Base-by-base conservation (phyloP, 2,113 vertebrate genomes). In the Hystrix cristata region DNA sequence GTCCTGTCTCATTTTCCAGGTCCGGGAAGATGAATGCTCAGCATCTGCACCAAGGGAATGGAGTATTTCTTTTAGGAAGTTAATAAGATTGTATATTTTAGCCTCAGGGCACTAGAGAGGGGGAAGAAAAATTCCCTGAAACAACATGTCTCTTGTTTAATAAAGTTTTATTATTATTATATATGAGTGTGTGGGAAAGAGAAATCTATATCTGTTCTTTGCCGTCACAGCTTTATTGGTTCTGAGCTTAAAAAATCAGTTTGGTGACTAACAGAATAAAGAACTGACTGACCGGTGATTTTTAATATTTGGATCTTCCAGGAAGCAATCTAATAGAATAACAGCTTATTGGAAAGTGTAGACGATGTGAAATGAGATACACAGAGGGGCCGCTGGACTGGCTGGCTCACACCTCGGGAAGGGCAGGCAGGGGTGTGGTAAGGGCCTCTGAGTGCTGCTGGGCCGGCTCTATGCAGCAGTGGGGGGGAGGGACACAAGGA, bases 121-220 rank as follows among this genome's bases (percentile, higher is more conserved):
- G 88, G 90, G 92, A 95, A 97, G 97, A 97, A 97, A 97, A 98
- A 98, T 97, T 97, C 95, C 92, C 96, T 98, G 97, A 97, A 98
- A 98, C 97, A 97, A 97, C 96, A 98, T 97, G 96, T 97, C 97
- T 97, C 97, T 97, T 98, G 97, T 98, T 98, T 98, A 98, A 98
- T 98, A 97, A 98, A 97, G 96, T 97, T 98, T 97, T 98, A 97
- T 98, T 97, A 97, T 97, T 97, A 98, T 98, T 98, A 97, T 96
- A 98, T 97, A 98, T 98, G 97, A 98, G 95, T 85, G 55, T 97
- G 76, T 65, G 95, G 84, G 95, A 95, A 97, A 34, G 71, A 97
- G 96, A 97, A 97, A 98, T 98, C 97, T 69, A 97, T 97, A 98
- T 97, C 96, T 10, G 65, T 97, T 97, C 94, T 95, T 94, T 2